Base-by-base conservation (phyloP, 2,888 invertebrate species). In the Mimumesa dahlbomi region DNA sequence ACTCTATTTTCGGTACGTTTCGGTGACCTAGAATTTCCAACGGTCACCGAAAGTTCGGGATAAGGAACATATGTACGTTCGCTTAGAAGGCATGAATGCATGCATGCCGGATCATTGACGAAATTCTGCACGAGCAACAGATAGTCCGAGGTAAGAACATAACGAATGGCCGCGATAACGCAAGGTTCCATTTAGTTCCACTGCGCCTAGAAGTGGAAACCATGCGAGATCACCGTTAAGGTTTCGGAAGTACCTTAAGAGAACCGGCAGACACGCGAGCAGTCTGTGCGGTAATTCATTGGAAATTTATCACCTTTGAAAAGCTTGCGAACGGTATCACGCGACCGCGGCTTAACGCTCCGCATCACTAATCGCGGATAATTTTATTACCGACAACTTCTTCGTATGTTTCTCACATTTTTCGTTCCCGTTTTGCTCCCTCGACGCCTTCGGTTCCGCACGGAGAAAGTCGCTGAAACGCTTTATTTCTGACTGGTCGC, bases 211-310 rank as follows among this genome's bases (percentile, higher is more conserved):
- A 48, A 45, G 50, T 62, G 54, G 69, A 54, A 62, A 57, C 56
- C 73, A 65, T 64, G 52, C 45, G 58, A 77, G 71, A 77, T 77
- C 66, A 29, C 62, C 71, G 62, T 66, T 59, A 65, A 74, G 74
- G 63, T 74, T 77, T 77, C 74, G 77, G 77, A 77, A 77, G 74
- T 68, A 64, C 40, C 56, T 70, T 57, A 40, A 65, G 65, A 61
- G 70, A 53, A 71, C 59, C 50, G 54, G 57, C 58, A 50, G 64
- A 72, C 76, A 77, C 71, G 72, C 74, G 49, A 75, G 13, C 53
- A 31, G 18, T 58, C 63, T 45, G 64, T 61, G 72, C 50, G 52
- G 46, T 75, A 69, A 72, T 72, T 79, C 69, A 75, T 77, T 69
- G 69, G 25, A 42, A 63, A 75, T 77, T 79, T 75, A 79, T 79